Conservation (phyloP, 53 echinoderm and acorn worm genomes). For the Crossaster papposus region DNA sequence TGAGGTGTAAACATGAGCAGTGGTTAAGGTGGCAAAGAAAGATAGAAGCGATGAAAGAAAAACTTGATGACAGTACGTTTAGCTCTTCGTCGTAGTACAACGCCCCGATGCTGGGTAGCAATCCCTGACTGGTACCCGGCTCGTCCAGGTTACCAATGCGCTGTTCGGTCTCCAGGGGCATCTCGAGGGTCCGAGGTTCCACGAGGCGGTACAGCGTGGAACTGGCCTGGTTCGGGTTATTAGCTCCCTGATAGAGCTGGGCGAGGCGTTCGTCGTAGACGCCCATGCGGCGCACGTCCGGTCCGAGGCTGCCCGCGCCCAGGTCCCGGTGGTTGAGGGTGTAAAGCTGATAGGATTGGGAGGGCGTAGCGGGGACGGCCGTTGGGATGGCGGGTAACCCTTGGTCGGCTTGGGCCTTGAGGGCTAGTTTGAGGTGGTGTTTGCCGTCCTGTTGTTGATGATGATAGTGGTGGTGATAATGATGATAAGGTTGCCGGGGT, state of each 20-base stretch:
- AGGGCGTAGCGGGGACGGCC: background rate
- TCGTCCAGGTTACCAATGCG: constrained; percentile 12
- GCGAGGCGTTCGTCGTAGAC: constrained; percentile 65
- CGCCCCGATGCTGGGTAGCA: constrained; percentile 37
- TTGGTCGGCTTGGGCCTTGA: constrained; percentile 56
- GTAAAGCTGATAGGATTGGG: constrained; percentile 39
- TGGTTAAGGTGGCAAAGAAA: background rate
- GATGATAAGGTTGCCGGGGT: constrained; percentile 8
- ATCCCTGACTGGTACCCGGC: constrained; percentile 15
- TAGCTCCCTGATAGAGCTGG: constrained; percentile 55
- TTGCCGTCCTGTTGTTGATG: constrained; percentile 64
- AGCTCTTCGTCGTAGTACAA: constrained; percentile 44
- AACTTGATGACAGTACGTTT: constrained; percentile 41
- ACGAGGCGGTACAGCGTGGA: constrained; percentile 66
- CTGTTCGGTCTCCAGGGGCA: background rate
- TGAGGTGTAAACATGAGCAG: background rate
- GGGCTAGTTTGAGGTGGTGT: constrained; percentile 64
- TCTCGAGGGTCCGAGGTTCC: constrained; percentile 63
- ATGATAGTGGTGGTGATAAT: background rate
- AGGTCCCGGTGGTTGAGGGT: constrained; percentile 61
- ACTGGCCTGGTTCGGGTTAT: background rate
- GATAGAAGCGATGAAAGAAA: background rate
- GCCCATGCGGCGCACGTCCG: constrained; percentile 63
- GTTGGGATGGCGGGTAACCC: constrained; percentile 36
- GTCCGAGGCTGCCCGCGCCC: constrained; percentile 21